Percentiles rank a stretch among this genome's conserved stretches.
Conservation (phyloP, 2,113 vertebrate species). For the Hepsetus odoe region DNA sequence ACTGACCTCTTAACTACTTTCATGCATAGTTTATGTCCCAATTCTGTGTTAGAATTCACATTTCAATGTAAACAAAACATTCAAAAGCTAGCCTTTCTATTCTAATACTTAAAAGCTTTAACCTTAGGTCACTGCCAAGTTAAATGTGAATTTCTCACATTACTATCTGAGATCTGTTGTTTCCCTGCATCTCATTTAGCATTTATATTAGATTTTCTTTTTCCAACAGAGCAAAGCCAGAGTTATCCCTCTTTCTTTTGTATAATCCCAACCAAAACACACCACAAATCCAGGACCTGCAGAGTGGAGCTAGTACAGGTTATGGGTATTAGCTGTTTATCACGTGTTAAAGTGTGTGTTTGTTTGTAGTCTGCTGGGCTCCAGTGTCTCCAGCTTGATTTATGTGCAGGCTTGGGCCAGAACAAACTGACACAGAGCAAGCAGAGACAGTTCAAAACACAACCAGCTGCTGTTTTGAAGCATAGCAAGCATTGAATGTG, state of each 20-base stretch:
- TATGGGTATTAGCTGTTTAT: neutral
- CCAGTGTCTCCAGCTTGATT: neutral
- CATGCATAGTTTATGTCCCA: too few species aligned
- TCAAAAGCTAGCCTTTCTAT: too few species aligned
- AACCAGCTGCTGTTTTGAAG: slow-evolving; percentile 62
- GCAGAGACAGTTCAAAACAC: slow-evolving; percentile 51
- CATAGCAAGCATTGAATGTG: slow-evolving; percentile 16
- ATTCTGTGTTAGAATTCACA: too few species aligned
- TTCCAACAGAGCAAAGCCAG: neutral
- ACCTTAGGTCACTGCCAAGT: too few species aligned
- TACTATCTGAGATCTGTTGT: neutral
- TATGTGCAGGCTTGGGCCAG: neutral
- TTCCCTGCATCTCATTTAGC: neutral
- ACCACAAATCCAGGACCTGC: neutral
- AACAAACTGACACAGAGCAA: slow-evolving; percentile 49
- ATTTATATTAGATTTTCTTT: neutral
- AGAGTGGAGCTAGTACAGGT: neutral
- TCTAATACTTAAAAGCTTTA: too few species aligned
- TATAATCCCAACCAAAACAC: slow-evolving; percentile 2
- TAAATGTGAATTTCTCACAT: neutral
- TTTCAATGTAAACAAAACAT: too few species aligned
- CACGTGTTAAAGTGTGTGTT: neutral
- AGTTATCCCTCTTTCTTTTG: neutral
- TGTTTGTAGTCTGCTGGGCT: slow-evolving; percentile 2
- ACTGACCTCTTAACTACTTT: too few species aligned